These are phyloP conservation scores for Bradypus variegatus DNA, from an alignment of 2,797 vertebrate genomes.

Conservation along the genomic window DNA sequence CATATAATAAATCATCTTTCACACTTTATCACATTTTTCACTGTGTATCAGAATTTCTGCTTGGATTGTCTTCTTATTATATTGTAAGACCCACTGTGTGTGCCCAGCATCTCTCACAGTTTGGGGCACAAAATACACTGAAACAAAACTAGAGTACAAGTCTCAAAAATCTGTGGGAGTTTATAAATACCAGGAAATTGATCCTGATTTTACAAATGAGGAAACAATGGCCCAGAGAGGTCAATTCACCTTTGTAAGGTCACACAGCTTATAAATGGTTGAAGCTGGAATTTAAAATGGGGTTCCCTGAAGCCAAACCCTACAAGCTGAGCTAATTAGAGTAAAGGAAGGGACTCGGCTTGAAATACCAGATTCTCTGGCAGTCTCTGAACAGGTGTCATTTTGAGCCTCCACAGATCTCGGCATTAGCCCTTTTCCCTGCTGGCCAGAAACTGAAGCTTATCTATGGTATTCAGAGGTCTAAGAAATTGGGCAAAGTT, in stretches of 20 bases:
- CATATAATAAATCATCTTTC: background rate
- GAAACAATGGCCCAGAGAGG: background rate
- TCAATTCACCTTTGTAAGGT: background rate
- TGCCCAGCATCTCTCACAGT: background rate
- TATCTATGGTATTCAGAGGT: conserved; percentile 64
- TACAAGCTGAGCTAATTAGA: background rate
- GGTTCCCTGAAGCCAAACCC: background rate
- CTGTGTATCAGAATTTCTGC: background rate
- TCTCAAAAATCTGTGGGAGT: background rate
- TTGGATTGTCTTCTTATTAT: background rate
- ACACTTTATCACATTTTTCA: background rate
- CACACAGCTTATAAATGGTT: background rate
- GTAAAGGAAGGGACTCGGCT: background rate
- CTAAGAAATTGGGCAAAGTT: conserved; percentile 51
- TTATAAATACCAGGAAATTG: background rate
- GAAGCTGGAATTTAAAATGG: background rate
- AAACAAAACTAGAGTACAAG: background rate
- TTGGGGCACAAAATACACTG: background rate
- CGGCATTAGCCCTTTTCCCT: background rate
- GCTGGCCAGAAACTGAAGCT: conserved; percentile 51
- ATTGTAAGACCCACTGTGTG: background rate
- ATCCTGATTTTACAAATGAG: background rate
- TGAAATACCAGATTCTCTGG: background rate
- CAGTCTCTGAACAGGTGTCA: conserved; percentile 49
- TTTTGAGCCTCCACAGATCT: conserved; percentile 57